Base-by-base conservation (phyloP, 2,113 vertebrate species). In the Echinops telfairi region DNA sequence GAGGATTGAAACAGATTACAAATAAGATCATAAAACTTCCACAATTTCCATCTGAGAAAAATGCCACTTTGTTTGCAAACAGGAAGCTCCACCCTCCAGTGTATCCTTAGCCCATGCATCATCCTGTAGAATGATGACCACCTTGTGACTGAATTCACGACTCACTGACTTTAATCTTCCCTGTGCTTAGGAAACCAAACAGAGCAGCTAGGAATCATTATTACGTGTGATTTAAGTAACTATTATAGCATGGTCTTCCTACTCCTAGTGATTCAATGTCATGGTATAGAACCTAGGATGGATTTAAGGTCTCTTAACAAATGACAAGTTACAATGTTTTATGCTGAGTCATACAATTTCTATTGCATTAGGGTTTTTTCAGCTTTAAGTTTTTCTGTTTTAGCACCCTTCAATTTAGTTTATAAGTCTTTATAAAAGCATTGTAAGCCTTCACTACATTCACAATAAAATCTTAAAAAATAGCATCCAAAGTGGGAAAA, bases 171-270 rank as follows among this genome's bases (percentile, higher is more conserved):
- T 15, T 0, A 47, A 0, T 38, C 16, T 4, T 14, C 3, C 2
- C 43, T 38, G 53, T 31, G 8, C 47, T 58, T 27, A 15, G 16
- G 33, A 75, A 22, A 11, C 20, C 20, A 38, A 31, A 2, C 23
- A 2, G 0, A 2, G 25, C 25, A 33, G 15, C 76, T 36, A 62
- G 23, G 47, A n/a, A 40, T 22, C 33, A 33, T 77, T 10, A 3
- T 0, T 0, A 11, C 14, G 19, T 10, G 22, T 53, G 88, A 40
- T 1, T 25, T 29, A 2, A 43, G 5, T 53, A 38, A 9, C 75
- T 53, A 0, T 1, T 4, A 5, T 0, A 7, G 4, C 27, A 3
- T 62, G 3, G 10, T 53, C n/a, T 4, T 11, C 3, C 43, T 25
- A 11, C 4, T 19, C 10, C 10, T 25, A 1, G 0, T 4, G 60